Conservation (phyloP, 2,113 vertebrate genomes). For the Pluvialis apricaria region DNA sequence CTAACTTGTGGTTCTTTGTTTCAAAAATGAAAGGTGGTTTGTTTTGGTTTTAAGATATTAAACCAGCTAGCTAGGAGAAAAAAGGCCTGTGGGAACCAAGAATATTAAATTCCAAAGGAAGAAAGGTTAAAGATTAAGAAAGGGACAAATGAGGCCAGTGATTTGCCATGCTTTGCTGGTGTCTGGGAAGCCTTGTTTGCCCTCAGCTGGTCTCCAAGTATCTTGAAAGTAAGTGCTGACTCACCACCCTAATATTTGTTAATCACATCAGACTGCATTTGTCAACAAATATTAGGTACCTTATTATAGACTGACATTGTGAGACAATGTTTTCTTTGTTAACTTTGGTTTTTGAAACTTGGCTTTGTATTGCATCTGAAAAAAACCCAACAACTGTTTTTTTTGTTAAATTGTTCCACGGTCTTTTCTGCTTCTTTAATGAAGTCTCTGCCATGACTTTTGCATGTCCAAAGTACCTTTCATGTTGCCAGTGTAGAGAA, state of each 20-base stretch:
- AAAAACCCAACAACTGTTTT: accelerated
- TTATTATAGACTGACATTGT: not conserved
- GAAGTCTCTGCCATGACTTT: not conserved
- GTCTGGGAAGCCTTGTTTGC: not conserved
- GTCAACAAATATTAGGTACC: not conserved
- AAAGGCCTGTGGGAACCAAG: not conserved
- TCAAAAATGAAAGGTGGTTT: not conserved
- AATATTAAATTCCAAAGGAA: constrained; percentile 15
- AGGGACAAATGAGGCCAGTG: not conserved
- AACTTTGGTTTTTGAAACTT: not conserved
- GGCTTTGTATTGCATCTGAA: not conserved
- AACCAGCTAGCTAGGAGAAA: not conserved
- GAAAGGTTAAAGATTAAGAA: constrained; percentile 11
- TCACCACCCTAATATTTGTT: not conserved
- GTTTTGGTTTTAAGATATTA: not conserved
- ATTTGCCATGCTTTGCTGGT: constrained; percentile 8
- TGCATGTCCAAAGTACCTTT: not conserved
- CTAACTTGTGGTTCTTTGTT: not conserved
- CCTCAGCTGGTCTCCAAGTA: not conserved
- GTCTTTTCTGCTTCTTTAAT: not conserved
- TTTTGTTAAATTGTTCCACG: not conserved
- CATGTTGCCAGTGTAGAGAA: not conserved
- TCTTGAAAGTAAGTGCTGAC: not conserved
- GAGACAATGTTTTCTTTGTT: not conserved
- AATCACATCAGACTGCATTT: constrained; percentile 16